Conservation (phyloP, 2,888 invertebrate genomes). For the Melanophora roralis region DNA sequence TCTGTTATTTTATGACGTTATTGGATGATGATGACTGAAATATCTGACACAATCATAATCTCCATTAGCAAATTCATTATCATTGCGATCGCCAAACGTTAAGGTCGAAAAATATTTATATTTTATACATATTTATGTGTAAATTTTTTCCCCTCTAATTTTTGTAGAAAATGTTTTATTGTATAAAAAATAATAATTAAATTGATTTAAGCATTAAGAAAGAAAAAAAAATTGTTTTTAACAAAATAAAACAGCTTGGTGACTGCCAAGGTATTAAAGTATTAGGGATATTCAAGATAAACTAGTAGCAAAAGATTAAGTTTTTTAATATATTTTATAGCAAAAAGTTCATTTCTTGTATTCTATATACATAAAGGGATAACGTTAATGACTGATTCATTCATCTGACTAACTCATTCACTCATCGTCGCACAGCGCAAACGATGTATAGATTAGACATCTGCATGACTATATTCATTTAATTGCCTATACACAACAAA, state of each 20-base stretch:
- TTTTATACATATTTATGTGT: background rate
- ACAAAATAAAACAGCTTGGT: too few species aligned
- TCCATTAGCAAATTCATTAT: background rate
- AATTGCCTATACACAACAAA: too few species aligned
- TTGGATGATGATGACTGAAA: background rate
- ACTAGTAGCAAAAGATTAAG: too few species aligned
- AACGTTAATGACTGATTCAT: too few species aligned
- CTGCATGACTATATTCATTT: too few species aligned
- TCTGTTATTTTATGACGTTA: slow-evolving; percentile 20
- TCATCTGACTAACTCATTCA: too few species aligned
- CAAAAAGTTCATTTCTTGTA: too few species aligned
- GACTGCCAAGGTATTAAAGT: background rate
- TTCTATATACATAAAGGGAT: too few species aligned
- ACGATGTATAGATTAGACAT: too few species aligned
- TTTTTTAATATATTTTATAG: too few species aligned
- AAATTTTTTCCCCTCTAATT: background rate
- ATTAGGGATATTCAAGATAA: background rate
- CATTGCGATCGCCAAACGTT: slow-evolving; percentile 12
- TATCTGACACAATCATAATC: background rate
- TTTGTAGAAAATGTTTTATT: background rate
- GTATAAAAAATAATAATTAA: background rate
- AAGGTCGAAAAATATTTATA: background rate
- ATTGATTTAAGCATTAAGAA: too few species aligned
- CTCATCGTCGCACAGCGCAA: too few species aligned
- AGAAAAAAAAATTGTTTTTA: background rate